Evolutionary conservation across 2,797 vertebrate genomes (phyloP), one percentile per base, ranked within the genome.

Genomic region (Crypturellus tataupa): DNA sequence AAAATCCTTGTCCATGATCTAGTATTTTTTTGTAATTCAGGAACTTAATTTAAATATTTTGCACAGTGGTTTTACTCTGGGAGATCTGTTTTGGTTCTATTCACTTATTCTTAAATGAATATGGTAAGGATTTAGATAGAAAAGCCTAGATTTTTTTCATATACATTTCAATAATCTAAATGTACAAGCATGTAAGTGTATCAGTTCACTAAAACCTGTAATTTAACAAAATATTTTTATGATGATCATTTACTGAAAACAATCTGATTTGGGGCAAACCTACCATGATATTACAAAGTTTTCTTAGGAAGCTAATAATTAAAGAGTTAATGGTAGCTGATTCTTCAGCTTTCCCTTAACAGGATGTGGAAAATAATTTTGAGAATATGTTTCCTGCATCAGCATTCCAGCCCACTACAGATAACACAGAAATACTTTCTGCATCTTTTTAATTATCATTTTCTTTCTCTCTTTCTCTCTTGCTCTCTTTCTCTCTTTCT

Each of bases 251-350:
- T 85, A 56, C 33, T 87, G 7, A 49, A 91, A 58, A 70, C 44
- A 75, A 58, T 21, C 9, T 87, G 94, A 46, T 53, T 62, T 29
- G 29, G 47, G 8, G 8, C 69, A 44, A 78, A 83, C 59, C 85
- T 85, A 90, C 69, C 29, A n/a, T 39, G 49, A 2, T 23, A 55
- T 23, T 65, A 16, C 6, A 76, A 7, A 68, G 10, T 76, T 83
- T 83, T 72, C 39, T 78, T 60, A 81, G 49, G 40, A 81, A 87
- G 70, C 72, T n/a, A 85, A 55, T 85, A 80, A 87, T 77, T 78
- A 90, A 92, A 94, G 23, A 6, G 94, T 95, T 95, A 89, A 90
- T 19, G 44, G 7, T 67, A 46, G 35, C 44, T 40, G 49, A 63
- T 44, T 70, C 70, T 46, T 58, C 51, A 93, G 15, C 71, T 86